Evolutionary conservation across 1,140 invertebrate species (phyloP).

Genomic region (Cydia fagiglandana): DNA sequence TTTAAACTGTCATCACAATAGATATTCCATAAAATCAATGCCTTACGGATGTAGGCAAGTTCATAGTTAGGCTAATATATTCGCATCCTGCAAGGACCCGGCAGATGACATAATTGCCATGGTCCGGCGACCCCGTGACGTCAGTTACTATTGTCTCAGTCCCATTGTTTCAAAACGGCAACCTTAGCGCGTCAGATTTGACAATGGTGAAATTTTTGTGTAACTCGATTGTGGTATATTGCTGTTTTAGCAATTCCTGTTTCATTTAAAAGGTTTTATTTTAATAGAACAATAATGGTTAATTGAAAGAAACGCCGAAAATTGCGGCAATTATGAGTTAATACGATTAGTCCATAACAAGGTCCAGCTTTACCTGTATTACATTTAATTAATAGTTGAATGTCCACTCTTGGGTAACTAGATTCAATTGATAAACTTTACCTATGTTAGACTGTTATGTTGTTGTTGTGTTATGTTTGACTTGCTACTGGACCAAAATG

Average conservation of each 20-base stretch:
- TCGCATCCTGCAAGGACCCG: slow-evolving; percentile 32
- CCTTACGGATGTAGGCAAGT: slow-evolving; percentile 4
- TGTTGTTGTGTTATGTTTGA: no score
- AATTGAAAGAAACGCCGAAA: no score
- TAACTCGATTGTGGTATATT: slow-evolving; percentile 33
- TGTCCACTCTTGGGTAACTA: no score
- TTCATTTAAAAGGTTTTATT: neutral
- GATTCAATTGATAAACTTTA: no score
- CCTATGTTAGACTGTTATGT: no score
- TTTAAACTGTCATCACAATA: neutral
- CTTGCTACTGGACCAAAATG: no score
- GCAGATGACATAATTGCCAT: slow-evolving; percentile 37
- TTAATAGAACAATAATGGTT: no score
- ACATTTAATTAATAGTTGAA: no score
- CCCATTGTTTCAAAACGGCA: slow-evolving; percentile 66
- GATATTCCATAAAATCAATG: neutral
- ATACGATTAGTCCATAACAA: no score
- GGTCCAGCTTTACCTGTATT: no score
- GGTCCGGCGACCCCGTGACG: slow-evolving; percentile 46
- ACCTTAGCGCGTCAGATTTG: slow-evolving; percentile 52
- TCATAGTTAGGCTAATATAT: slow-evolving; percentile 29
- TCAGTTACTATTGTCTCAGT: slow-evolving; percentile 49
- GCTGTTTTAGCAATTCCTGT: slow-evolving; percentile 20
- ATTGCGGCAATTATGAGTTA: no score
- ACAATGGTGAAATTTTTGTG: slow-evolving; percentile 49